Evolutionary conservation across 2,888 invertebrate genomes (phyloP).

Genomic region (Melangyna quadrimaculata): DNA sequence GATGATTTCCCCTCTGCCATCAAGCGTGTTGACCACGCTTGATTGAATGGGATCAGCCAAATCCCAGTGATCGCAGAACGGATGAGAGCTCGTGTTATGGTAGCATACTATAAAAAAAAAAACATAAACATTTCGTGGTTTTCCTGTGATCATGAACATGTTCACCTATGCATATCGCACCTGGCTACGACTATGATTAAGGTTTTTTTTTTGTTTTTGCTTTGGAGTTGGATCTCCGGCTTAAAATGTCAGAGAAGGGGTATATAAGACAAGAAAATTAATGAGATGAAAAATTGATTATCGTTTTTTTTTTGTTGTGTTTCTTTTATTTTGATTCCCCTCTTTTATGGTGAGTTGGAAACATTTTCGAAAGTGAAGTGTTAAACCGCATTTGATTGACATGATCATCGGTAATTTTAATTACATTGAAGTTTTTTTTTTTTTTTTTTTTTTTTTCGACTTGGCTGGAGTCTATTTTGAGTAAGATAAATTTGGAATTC

Average conservation of each 20-base stretch:
- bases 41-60: conserved; percentile 70
- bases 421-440: conserved; percentile 24
- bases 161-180: conserved; percentile 81
- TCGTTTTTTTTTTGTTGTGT: neutral
- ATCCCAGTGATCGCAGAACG: conserved; percentile 37
- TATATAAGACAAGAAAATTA: conserved; percentile 47
- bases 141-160: conserved; percentile 80
- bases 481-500: neutral
- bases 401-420: conserved; percentile 56
- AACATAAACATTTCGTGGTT: conserved; percentile 80
- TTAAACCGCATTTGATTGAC: conserved; percentile 66
- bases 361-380: conserved; percentile 59
- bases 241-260: conserved; percentile 19
- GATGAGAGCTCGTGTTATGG: conserved; percentile 51
- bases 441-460: neutral
- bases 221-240: conserved; percentile 6
- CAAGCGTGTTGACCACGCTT: conserved; percentile 68
- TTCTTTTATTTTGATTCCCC: neutral
- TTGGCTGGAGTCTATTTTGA: neutral
- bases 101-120: conserved; percentile 7
- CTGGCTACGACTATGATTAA: conserved; percentile 41
- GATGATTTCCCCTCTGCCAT: conserved; percentile 52
- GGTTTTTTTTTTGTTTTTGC: neutral
- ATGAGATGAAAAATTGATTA: conserved; percentile 66
- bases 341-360: neutral